Evolutionary conservation across 2,113 vertebrate species (phyloP).

Genomic region (Cephalopterus ornatus): DNA sequence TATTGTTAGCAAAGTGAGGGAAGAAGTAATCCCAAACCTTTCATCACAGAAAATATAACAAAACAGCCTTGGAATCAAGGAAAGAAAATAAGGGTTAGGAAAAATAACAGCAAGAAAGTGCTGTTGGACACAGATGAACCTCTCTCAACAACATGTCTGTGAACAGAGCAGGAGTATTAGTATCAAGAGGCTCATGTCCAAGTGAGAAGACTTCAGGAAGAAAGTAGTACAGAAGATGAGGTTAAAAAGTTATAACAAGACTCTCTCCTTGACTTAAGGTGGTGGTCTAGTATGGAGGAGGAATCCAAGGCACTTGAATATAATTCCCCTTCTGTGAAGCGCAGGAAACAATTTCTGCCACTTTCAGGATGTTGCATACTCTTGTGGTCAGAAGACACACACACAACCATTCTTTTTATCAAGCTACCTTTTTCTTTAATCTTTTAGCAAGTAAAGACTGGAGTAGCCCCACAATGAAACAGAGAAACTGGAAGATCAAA

Average conservation of each 20-base stretch:
- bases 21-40: conserved; percentile 22
- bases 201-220: background rate
- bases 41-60: conserved; percentile 19
- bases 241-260: background rate
- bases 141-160: background rate
- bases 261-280: background rate
- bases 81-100: conserved; percentile 22
- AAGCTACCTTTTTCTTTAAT: background rate
- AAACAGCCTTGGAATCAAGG: conserved; percentile 1
- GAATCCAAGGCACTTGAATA: background rate
- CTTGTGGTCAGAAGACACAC: background rate
- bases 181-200: background rate
- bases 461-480: background rate
- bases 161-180: background rate
- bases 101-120: conserved; percentile 23
- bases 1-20: background rate
- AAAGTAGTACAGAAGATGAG: background rate
- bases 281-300: background rate
- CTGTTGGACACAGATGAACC: background rate
- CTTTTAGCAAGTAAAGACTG: background rate
- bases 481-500: background rate
- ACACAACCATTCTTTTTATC: background rate
- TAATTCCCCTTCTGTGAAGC: background rate
- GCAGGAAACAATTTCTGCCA: background rate
- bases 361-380: background rate